Conservation (phyloP, 2,113 vertebrate species). For the Xenopus borealis region DNA sequence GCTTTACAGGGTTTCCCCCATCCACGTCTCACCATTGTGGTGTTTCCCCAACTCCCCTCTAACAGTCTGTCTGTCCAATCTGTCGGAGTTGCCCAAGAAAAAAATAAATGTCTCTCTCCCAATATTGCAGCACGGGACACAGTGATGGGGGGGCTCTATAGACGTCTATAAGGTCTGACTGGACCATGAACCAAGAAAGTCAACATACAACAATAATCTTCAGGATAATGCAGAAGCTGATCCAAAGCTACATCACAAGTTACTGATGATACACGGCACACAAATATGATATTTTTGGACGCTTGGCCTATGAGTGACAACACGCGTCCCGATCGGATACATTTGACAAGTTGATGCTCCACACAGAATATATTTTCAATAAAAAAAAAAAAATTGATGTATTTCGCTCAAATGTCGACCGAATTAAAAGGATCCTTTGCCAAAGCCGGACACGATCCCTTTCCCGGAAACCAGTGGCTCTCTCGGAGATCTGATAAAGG, state of each 20-base stretch:
- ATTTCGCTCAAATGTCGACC: too few species aligned
- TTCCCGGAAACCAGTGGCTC: constrained; percentile 64
- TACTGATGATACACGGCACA: constrained; percentile 7
- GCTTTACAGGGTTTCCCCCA: too few species aligned
- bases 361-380: neutral
- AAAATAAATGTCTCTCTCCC: too few species aligned
- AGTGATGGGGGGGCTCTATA: too few species aligned
- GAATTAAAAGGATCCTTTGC: constrained; percentile 73
- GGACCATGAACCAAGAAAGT: neutral
- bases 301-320: neutral
- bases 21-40: too few species aligned
- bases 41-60: too few species aligned
- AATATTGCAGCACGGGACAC: too few species aligned
- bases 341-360: constrained; percentile 1
- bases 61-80: too few species aligned
- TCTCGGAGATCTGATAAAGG: constrained; percentile 71
- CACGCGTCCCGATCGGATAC: constrained; percentile 20
- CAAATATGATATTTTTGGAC: neutral
- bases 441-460: constrained; percentile 69
- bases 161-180: too few species aligned
- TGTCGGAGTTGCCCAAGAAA: too few species aligned
- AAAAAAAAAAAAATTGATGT: too few species aligned
- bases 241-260: neutral
- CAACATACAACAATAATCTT: neutral
- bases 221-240: neutral